These are phyloP conservation scores for Microcebus murinus DNA, from an alignment of 2,113 vertebrate genomes.

Conservation along the genomic window DNA sequence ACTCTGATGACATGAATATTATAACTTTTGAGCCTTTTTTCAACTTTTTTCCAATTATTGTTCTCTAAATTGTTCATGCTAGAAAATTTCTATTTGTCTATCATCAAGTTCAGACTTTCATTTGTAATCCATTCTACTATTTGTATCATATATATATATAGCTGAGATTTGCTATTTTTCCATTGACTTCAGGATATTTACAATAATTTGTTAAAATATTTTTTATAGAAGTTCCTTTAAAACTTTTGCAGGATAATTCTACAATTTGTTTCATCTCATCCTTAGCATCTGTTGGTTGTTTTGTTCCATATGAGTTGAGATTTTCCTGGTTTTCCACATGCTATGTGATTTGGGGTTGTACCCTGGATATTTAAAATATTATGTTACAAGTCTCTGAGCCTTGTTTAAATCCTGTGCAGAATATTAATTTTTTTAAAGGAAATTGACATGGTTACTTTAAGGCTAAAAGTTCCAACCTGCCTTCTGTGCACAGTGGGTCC, in stretches of 20 bases:
- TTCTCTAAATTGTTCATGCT: not conserved
- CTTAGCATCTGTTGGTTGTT: not conserved
- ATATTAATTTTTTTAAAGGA: not conserved
- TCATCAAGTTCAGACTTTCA: not conserved
- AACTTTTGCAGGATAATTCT: not conserved
- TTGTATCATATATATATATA: not conserved
- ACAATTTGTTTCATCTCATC: not conserved
- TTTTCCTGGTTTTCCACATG: not conserved
- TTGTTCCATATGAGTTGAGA: not conserved
- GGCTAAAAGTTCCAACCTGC: not conserved
- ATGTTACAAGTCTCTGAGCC: not conserved
- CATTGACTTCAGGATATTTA: not conserved
- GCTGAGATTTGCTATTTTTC: not conserved
- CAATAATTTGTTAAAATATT: not conserved
- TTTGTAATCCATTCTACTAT: not conserved
- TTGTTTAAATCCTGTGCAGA: not conserved
- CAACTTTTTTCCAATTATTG: not conserved
- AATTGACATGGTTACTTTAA: not conserved
- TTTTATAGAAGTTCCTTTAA: not conserved
- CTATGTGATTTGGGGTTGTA: not conserved
- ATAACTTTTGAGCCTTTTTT: not conserved
- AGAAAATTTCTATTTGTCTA: not conserved
- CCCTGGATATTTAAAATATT: not conserved
- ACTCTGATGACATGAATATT: not conserved
- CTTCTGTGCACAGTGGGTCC: not conserved